These are phyloP conservation scores for Drosophila arawakana DNA, from an alignment of 1,140 invertebrate species.

Conservation along the genomic window DNA sequence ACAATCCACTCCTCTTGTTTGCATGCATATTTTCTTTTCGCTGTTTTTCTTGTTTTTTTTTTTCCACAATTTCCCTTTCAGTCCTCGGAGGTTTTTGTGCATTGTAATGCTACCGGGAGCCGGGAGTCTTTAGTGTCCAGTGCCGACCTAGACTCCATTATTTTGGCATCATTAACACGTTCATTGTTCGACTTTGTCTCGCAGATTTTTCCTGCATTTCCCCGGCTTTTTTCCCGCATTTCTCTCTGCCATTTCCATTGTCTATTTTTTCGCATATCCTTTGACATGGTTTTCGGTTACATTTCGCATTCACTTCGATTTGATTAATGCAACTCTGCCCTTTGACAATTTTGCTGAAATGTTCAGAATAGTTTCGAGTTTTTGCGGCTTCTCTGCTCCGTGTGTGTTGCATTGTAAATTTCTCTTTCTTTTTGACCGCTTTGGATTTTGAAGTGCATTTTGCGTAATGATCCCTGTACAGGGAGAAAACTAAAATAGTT, in stretches of 20 bases:
- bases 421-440: no score
- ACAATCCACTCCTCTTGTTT: constrained; percentile 57
- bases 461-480: constrained; percentile 49
- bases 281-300: constrained; percentile 36
- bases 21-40: constrained; percentile 50
- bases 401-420: constrained; percentile 18
- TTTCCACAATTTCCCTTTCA: constrained; percentile 2
- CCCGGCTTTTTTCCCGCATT: no score
- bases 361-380: constrained; percentile 46
- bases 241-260: no score
- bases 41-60: neutral
- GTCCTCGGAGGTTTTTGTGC: constrained; percentile 52
- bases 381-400: constrained; percentile 24
- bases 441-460: constrained; percentile 35
- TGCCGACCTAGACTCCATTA: constrained; percentile 55
- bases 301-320: constrained; percentile 68
- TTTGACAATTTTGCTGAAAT: constrained; percentile 58
- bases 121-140: neutral
- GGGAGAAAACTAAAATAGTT: neutral
- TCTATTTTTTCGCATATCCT: constrained; percentile 33
- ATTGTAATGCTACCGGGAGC: constrained; percentile 58
- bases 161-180: constrained; percentile 83
- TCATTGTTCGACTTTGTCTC: constrained; percentile 54
- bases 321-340: constrained; percentile 50
- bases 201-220: constrained; percentile 4